Conservation (phyloP, 2,888 invertebrate genomes). For the Cephalotes varians region DNA sequence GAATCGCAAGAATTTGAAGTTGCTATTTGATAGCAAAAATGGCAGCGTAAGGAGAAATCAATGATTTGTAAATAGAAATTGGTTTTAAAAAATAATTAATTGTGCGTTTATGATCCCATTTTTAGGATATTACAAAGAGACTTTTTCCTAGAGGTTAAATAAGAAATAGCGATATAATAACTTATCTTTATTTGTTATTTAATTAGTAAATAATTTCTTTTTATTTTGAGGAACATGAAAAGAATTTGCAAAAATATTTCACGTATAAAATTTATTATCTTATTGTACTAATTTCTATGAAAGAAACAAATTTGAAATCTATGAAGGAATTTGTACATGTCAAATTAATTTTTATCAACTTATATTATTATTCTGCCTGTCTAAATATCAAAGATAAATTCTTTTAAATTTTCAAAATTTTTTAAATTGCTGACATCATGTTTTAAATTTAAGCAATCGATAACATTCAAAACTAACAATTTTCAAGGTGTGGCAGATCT, state of each 20-base stretch:
- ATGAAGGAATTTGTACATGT: neutral
- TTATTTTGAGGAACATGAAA: neutral
- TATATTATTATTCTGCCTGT: too few species aligned
- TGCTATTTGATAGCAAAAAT: constrained; percentile 90
- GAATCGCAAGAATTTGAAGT: constrained; percentile 90
- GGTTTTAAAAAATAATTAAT: neutral
- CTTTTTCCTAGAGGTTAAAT: too few species aligned
- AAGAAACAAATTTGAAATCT: neutral
- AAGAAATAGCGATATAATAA: neutral
- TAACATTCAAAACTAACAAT: neutral
- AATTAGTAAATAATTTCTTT: neutral
- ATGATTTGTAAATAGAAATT: neutral
- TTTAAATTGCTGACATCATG: neutral
- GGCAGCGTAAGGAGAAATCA: constrained; percentile 86
- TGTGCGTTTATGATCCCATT: neutral
- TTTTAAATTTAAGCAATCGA: neutral
- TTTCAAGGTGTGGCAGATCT: constrained; percentile 90
- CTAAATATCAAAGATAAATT: neutral
- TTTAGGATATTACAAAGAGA: neutral
- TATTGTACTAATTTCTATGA: neutral
- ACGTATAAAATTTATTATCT: neutral
- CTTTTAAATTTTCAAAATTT: neutral
- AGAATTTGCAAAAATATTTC: neutral
- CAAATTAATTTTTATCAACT: neutral
- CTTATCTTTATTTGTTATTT: neutral